Evolutionary conservation across 1,140 invertebrate species (phyloP).

Genomic region (Zeugodacus cucurbitae): DNA sequence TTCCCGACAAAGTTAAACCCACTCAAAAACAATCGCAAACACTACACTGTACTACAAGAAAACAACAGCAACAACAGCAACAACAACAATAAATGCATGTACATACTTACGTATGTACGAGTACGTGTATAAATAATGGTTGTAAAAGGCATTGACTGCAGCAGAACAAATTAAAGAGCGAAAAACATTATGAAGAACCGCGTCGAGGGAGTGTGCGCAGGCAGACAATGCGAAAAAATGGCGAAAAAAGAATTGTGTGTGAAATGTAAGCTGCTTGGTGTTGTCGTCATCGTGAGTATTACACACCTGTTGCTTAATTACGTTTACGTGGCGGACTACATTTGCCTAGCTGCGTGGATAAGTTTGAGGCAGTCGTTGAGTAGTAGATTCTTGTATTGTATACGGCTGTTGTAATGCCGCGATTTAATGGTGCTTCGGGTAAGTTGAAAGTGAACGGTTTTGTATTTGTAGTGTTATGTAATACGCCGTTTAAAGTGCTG

Average conservation of each 20-base stretch:
- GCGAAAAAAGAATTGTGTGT: background rate
- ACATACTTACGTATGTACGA: background rate
- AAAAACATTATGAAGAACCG: constrained; percentile 6
- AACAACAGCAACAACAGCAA: background rate
- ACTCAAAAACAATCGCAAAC: background rate
- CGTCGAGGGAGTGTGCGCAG: background rate
- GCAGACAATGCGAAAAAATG: background rate
- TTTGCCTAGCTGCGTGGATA: background rate
- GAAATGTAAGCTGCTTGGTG: background rate
- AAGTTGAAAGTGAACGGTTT: background rate
- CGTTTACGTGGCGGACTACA: background rate
- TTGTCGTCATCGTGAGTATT: background rate
- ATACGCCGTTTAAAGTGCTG: background rate
- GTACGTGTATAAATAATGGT: background rate
- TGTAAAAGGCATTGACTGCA: background rate
- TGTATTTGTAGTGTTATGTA: background rate
- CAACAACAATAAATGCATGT: background rate
- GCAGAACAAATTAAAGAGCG: background rate
- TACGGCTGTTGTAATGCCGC: background rate
- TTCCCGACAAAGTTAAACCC: background rate
- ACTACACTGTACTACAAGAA: background rate
- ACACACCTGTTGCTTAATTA: constrained; percentile 23
- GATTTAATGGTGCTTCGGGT: background rate
- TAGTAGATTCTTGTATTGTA: background rate
- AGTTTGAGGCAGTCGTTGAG: background rate